A percentile compares a stretch with the other conserved stretches of the same genome.
Evolutionary conservation across 30 jellyfish, hydroid and myxozoan genomes (phyloP).

Genomic region (Clytia hemisphaerica): DNA sequence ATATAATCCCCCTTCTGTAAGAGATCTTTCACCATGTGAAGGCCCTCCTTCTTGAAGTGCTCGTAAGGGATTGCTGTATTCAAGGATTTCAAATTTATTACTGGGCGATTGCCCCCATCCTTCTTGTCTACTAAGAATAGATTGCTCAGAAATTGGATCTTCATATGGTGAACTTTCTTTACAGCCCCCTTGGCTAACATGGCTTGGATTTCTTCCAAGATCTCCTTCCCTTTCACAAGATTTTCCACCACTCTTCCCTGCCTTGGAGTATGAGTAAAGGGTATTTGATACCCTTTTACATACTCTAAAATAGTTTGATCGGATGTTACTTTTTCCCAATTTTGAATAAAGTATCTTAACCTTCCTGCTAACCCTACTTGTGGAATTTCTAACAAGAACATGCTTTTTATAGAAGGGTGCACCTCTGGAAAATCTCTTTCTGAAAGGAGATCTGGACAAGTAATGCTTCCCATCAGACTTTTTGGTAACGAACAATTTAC

Average conservation of each 20-base stretch:
- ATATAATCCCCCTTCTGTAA: background rate
- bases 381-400: no score
- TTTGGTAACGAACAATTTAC: no score
- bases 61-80: background rate
- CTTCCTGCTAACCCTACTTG: constrained; percentile 12
- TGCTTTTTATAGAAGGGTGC: no score
- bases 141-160: background rate
- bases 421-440: no score
- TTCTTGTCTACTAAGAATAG: background rate
- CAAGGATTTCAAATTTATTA: background rate
- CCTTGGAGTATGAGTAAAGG: background rate
- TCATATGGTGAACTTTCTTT: background rate
- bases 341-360: constrained; percentile 3
- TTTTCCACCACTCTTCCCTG: no score
- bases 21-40: constrained; percentile 4
- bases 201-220: background rate
- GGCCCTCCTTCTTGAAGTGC: background rate
- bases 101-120: constrained; percentile 13
- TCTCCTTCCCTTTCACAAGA: no score
- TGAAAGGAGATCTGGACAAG: no score
- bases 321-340: constrained; percentile 11
- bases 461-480: no score
- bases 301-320: background rate
- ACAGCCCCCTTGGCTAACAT: constrained; percentile 1
- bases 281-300: background rate